A percentile compares a stretch with the other conserved stretches of the same genome.
These are phyloP conservation scores for Nycticryphes semicollaris DNA, from an alignment of 2,113 vertebrate species.

Conservation along the genomic window DNA sequence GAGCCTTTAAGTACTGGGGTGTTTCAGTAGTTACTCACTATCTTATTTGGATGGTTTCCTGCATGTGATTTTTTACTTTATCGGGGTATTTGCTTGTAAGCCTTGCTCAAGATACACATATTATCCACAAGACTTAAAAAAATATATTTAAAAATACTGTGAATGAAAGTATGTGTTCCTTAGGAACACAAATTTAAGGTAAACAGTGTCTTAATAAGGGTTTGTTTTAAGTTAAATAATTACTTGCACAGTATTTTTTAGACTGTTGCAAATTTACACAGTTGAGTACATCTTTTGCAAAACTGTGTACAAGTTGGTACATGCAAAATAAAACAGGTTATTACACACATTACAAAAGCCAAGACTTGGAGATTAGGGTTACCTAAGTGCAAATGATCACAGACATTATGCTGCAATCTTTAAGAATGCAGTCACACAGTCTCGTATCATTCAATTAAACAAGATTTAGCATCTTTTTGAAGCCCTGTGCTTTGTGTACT, in stretches of 20 bases:
- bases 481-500: background rate
- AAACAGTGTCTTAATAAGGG: background rate
- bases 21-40: background rate
- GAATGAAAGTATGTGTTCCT: background rate
- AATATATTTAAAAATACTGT: background rate
- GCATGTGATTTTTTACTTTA: background rate
- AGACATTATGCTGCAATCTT: background rate
- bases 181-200: background rate
- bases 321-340: background rate
- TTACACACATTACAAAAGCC: background rate
- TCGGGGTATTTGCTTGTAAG: background rate
- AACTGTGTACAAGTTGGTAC: background rate
- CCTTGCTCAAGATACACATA: background rate
- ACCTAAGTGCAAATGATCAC: background rate
- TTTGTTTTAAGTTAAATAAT: background rate
- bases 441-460: background rate
- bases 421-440: background rate
- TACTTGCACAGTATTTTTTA: background rate
- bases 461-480: background rate
- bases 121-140: background rate
- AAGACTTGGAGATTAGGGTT: background rate
- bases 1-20: background rate
- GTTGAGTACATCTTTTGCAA: background rate
- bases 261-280: background rate
- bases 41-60: background rate